Evolutionary conservation across 2,888 invertebrate species (phyloP), one percentile per base, ranked within the genome.

Genomic region (Cheilosia vernalis): DNA sequence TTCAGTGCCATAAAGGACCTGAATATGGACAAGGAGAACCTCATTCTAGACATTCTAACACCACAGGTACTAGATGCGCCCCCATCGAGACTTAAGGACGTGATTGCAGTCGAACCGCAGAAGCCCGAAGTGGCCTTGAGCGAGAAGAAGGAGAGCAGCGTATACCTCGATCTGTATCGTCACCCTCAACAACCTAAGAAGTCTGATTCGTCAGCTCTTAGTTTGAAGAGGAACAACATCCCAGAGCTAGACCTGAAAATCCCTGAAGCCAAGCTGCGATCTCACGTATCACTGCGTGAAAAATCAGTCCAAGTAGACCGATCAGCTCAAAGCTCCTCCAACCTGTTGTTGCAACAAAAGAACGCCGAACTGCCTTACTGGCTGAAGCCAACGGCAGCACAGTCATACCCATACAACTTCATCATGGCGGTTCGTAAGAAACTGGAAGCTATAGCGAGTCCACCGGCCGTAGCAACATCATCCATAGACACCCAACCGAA

Each of bases 341-440:
- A 73, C 3, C 24, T 24, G 24, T 24, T 24, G 30, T 42, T 15
- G 6, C 42, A 15, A 3, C 24, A 37, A 10, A 85, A 88, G 61
- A 80, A 56, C 47, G 44, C 86, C 2, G 87, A 89, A n/a, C 56
- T 90, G 13, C 91, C 92, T 0, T 89, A 88, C 69, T 93, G 92
- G 92, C 87, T 93, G n/a, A 90, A 90, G 82, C 90, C 91, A 4
- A 89, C 90, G 2, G 83, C 92, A 13, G 90, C 92, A 5, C 90
- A 93, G 87, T 92, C 93, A 6, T 93, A 93, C 91, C 94, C 94
- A 17, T 94, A 94, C 87, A 94, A 94, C 88, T 94, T 95, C 88
- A 93, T 94, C 53, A 93, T 92, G 88, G 94, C 93, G 56, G 93
- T 94, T 9, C 93, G 94, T 87, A 92, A 93, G 82, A 95, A 95